These are phyloP conservation scores for Agrotis segetum DNA, from an alignment of 2,888 invertebrate species.

Conservation along the genomic window DNA sequence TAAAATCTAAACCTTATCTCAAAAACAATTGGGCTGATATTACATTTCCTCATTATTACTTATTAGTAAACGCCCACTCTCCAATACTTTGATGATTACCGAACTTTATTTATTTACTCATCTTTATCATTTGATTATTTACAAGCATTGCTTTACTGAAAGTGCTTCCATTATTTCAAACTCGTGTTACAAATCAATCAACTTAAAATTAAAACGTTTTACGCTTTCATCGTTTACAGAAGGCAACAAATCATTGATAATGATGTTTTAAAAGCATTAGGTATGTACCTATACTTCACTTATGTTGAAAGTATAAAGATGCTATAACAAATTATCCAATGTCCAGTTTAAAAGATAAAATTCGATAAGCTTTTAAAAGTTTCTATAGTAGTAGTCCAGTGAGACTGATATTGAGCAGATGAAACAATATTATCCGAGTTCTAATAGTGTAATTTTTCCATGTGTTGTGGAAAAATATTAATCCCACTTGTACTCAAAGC, in stretches of 20 bases:
- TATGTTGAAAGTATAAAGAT: constrained; percentile 7
- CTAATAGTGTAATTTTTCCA: constrained; percentile 12
- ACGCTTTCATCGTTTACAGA: constrained; percentile 21
- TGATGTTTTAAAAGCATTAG: constrained; percentile 41
- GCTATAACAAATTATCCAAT: constrained; percentile 15
- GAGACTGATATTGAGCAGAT: constrained; percentile 4
- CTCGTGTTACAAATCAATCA: constrained; percentile 50
- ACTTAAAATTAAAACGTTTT: constrained; percentile 38
- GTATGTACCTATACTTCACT: background rate
- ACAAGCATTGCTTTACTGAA: constrained; percentile 25
- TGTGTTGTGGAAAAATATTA: constrained; percentile 40
- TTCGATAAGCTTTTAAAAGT: constrained; percentile 17
- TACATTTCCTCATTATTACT: background rate
- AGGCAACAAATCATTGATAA: constrained; percentile 38
- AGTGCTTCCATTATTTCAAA: constrained; percentile 45
- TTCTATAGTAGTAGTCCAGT: background rate
- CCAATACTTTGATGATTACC: constrained; percentile 28
- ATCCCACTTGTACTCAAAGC: constrained; percentile 27
- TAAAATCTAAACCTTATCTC: constrained; percentile 37
- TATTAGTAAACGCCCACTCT: constrained; percentile 5
- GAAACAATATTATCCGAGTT: constrained; percentile 3
- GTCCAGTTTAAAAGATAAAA: constrained; percentile 15
- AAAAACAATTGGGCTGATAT: constrained; percentile 3
- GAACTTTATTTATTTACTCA: constrained; percentile 14
- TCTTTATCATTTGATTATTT: constrained; percentile 38